Evolutionary conservation across 2,797 vertebrate species (phyloP).

Genomic region (Tragelaphus eurycerus): DNA sequence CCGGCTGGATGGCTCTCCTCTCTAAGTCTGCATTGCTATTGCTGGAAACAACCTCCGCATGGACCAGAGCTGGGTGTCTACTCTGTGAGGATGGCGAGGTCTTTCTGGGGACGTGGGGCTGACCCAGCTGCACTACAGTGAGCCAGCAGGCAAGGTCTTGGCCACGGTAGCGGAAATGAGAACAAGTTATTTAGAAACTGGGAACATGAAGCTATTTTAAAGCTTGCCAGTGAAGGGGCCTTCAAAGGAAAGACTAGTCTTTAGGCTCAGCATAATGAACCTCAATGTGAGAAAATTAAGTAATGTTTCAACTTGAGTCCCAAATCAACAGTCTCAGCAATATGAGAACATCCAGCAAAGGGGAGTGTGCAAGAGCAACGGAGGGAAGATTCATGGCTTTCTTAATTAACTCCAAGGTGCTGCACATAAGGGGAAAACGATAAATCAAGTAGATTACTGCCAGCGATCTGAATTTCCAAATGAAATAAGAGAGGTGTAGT

Average conservation of each 20-base stretch:
- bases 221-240: constrained; percentile 28
- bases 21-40: neutral
- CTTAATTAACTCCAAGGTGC: constrained; percentile 71
- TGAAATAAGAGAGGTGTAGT: constrained; percentile 63
- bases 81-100: neutral
- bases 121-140: neutral
- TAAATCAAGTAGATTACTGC: constrained; percentile 67
- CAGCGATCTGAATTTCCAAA: constrained; percentile 49
- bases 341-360: constrained; percentile 31
- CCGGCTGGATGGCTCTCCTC: neutral
- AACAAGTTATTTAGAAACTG: constrained; percentile 50
- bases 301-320: constrained; percentile 53
- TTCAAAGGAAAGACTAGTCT: constrained; percentile 46
- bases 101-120: neutral
- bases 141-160: constrained; percentile 38
- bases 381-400: constrained; percentile 67
- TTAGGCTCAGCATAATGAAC: constrained; percentile 41
- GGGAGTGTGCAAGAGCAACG: constrained; percentile 20
- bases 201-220: constrained; percentile 29
- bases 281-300: constrained; percentile 50
- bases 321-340: constrained; percentile 65
- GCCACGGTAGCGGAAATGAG: constrained; percentile 49
- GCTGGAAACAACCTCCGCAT: neutral
- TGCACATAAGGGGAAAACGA: constrained; percentile 47
- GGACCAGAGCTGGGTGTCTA: neutral